Base-by-base conservation (phyloP, 1,140 invertebrate species). In the Drosophila rhopaloa region DNA sequence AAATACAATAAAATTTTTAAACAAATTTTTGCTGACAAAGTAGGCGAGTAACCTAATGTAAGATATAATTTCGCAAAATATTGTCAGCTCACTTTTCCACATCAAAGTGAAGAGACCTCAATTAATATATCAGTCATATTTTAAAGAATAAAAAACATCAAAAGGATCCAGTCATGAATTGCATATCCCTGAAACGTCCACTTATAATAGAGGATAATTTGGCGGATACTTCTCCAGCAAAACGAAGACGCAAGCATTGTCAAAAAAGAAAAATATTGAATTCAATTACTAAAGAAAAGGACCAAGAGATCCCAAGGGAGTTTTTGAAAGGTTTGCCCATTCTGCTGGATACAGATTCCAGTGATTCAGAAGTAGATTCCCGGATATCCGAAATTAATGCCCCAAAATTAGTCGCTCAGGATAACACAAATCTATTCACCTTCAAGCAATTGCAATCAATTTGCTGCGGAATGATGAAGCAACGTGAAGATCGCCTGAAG, bases 401-500 rank as follows among this genome's bases (percentile, higher is more conserved):
- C 5, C n/a, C 2, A 13, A 54, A 32, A 0, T 3, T 6, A 0
- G 2, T 6, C 9, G 1, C 8, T 9, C 2, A 10, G 0, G 19
- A 70, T 6, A 40, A 51, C 2, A 2, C 1, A 24, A 43, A 24
- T 7, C 0, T 66, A 1, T 54, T 76, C 13, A 59, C 47, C 10
- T 51, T 27, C 5, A 0, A 38, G 0, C 46, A 76, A 24, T 11
- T 76, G 10, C 14, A 54, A 8, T 27, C 38, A 0, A 66, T 76
- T 11, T 76, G 60, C 47, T 16, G 0, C 1, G 27, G 29, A 0
- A 16, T 58, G 72, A 47, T 76, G 0, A 11, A 54, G 1, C 1
- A 76, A 40, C n/a, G 10, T 0, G 72, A 76, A 5, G 2, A 59
- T 7, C 11, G 38, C 2, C 13, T 76, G 0, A 40, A 5, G 1